A percentile compares a stretch with the other conserved stretches of the same genome.
Evolutionary conservation across 2,113 vertebrate species (phyloP).

Genomic region (Lonchura striata): DNA sequence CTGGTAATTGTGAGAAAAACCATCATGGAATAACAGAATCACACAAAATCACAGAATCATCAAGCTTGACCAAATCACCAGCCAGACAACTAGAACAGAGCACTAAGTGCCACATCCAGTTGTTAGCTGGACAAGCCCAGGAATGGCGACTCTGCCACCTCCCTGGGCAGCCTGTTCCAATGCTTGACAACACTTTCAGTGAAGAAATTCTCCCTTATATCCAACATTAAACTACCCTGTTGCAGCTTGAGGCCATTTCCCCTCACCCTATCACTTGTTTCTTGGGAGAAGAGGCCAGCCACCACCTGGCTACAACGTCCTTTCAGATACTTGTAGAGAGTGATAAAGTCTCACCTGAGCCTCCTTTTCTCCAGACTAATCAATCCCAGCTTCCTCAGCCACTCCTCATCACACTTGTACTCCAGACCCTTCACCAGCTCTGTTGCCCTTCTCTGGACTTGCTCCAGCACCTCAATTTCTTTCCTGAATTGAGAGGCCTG

Average conservation of each 20-base stretch:
- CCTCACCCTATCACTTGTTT: background rate
- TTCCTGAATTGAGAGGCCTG: background rate
- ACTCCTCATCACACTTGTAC: background rate
- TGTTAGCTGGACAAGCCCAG: background rate
- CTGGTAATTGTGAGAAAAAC: background rate
- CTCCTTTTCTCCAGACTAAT: background rate
- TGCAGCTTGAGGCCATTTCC: background rate
- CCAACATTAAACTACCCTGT: background rate
- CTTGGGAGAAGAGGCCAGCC: background rate
- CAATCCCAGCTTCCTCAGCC: background rate
- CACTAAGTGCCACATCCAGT: too few species aligned
- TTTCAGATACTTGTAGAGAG: background rate
- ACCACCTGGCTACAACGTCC: fast-evolving
- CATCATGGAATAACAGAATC: background rate
- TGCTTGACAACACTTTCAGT: background rate
- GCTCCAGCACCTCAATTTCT: background rate
- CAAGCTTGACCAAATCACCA: background rate
- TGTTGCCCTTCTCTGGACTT: background rate
- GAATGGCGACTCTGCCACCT: background rate
- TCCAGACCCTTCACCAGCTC: background rate
- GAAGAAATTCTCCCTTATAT: background rate
- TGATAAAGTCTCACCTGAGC: background rate
- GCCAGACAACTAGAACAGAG: background rate
- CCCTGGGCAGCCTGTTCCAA: background rate
- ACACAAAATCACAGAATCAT: background rate